Base-by-base conservation (phyloP, 2,797 vertebrate species). In the Clarias platycephalus region DNA sequence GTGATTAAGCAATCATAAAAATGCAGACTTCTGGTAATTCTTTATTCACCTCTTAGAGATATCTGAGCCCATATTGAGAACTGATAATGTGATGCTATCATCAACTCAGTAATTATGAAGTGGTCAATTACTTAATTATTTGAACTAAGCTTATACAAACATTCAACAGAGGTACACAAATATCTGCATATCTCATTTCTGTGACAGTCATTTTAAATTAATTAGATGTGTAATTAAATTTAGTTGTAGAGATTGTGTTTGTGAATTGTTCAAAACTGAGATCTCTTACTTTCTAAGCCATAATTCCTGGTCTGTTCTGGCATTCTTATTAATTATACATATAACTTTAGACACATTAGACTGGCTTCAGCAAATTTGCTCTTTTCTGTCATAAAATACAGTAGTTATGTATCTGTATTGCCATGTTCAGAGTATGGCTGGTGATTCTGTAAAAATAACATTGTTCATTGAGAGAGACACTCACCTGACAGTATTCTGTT, bases 401-500 rank as follows among this genome's bases (percentile, higher is more conserved):
- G 16, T 58, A 64, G 20, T 62, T 26, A 71, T 63, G 37, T 24
- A 44, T 63, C 26, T 86, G 79, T 31, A 78, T 20, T 26, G 44
- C n/a, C 49, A 31, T 75, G 26, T 40, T 67, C 57, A 34, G 67
- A 20, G 24, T 79, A 72, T 5, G 1, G 2, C 31, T 80, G 78
- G 55, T 70, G 66, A n/a, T 63, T 70, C 62, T 13, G 53, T 34
- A 62, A 68, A 28, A 16, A 28, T 75, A 8, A 85, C 80, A 84
- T 82, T 76, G n/a, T 1, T 63, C 26, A 83, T 40, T 75, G 74
- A 62, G 28, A 80, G 18, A 87, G 89, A 81, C 88, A 86, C 88
- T 87, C 76, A 88, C 86, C 89, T 87, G 82, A 68, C 84, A 55
- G 90, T 86, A 79, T 81, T 83, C 88, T 90, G 70, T 90, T 92